Conservation (phyloP, 2,113 vertebrate genomes). For the Camelus bactrianus region DNA sequence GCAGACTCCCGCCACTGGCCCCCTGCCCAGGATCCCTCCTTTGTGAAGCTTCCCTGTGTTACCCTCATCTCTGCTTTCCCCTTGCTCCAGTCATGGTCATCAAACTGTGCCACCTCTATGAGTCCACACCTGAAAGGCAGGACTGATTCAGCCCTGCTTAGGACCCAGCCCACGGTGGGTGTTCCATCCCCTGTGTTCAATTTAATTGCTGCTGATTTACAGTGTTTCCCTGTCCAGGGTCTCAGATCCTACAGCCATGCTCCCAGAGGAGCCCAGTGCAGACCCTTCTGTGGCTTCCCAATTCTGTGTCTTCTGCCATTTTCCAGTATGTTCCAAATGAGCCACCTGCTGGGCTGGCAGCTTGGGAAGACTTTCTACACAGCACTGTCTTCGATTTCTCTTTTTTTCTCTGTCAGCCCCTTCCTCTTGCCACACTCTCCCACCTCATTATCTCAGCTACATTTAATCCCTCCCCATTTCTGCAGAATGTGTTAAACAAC, state of each 20-base stretch:
- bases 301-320: background rate
- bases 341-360: rapidly evolving
- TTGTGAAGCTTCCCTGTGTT: background rate
- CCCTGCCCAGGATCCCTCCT: background rate
- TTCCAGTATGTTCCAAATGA: background rate
- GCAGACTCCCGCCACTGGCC: background rate
- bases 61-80: background rate
- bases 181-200: background rate
- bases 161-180: background rate
- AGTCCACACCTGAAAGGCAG: background rate
- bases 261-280: background rate
- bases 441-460: background rate
- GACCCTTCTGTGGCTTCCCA: background rate
- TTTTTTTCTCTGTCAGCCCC: background rate
- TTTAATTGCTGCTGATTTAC: background rate
- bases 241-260: background rate
- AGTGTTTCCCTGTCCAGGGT: background rate
- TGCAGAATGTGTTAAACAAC: background rate
- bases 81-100: background rate
- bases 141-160: background rate
- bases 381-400: background rate
- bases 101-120: background rate
- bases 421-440: background rate
- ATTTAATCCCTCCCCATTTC: background rate
- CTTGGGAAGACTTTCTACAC: background rate